Base-by-base conservation (phyloP, 2,113 vertebrate species). In the Takifugu bimaculatus region DNA sequence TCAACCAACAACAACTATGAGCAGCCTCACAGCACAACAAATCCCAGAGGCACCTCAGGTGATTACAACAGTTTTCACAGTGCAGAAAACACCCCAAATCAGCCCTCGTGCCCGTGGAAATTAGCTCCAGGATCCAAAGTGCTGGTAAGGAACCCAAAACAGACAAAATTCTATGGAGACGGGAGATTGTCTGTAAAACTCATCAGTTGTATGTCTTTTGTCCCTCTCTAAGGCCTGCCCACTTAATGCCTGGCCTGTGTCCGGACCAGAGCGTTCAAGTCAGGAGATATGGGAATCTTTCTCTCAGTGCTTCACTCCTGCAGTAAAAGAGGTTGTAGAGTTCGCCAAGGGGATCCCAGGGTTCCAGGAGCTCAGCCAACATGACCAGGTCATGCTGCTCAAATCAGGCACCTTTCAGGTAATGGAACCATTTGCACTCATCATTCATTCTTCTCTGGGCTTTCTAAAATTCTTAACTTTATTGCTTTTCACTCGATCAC, bases 401-500 rank as follows among this genome's bases (percentile, higher is more conserved):
- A 93, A 93, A 79, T 91, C 91, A 9, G 91, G 91, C 53, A 93
- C 91, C 14, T 93, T 93, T 75, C 91, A 93, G 92, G 91, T 91
- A 87, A 60, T n/a, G 9, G 47, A n/a, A 6, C 29, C 0, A 45
- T 61, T 44, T 47, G 45, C n/a, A 2, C n/a, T 48, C 4, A 1
- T 48, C 2, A n/a, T 48, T n/a, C 6, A 48, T 12, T 5, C 45
- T 14, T 4, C 13, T 6, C 13, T 6, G 45, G 2, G 1, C n/a
- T n/a, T 14, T 48, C 45, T 43, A 43, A n/a, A 15, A 3, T 12
- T 48, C 26, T 65, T 11, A 51, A 44, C 13, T 14, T 2, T 3
- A 20, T 50, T 11, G 13, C 27, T 15, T 54, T 2, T 42, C 6
- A 35, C 55, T 48, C 15, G 54, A 9, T 35, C 7, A 65, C 48